Conservation (phyloP, 2,888 invertebrate species). For the Ophioninae sp. region DNA sequence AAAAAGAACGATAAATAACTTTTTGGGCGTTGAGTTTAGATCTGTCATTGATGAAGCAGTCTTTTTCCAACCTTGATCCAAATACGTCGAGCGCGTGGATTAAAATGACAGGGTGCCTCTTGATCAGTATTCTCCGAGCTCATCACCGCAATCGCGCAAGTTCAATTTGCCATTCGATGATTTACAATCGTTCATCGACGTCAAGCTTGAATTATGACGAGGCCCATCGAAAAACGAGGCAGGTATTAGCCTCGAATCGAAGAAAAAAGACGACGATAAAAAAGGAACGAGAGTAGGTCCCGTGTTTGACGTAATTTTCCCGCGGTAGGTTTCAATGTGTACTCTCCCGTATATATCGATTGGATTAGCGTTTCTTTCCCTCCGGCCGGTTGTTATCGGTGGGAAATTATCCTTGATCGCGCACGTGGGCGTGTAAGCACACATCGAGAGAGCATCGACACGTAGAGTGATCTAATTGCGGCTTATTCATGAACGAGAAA, state of each 20-base stretch:
- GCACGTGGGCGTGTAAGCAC: constrained; percentile 50
- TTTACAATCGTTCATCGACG: neutral
- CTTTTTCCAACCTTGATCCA: neutral
- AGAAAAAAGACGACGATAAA: neutral
- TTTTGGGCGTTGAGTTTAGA: no score
- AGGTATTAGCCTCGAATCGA: neutral
- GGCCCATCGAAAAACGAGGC: neutral
- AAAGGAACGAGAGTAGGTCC: constrained; percentile 3
- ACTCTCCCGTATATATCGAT: constrained; percentile 17
- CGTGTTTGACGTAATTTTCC: constrained; percentile 53
- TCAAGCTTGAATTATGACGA: constrained; percentile 14
- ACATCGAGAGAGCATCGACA: constrained; percentile 41
- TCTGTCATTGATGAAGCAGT: neutral
- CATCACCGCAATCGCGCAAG: neutral
- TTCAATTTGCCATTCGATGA: neutral
- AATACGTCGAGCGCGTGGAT: neutral
- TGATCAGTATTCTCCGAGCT: neutral
- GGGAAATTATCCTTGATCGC: constrained; percentile 34
- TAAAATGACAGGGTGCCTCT: neutral
- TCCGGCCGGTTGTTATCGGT: constrained; percentile 36
- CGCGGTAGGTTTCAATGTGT: neutral
- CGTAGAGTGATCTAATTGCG: constrained; percentile 50
- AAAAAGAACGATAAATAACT: no score
- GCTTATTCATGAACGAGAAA: constrained; percentile 51
- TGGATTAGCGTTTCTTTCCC: constrained; percentile 20